These are phyloP conservation scores for Melanerpes aurifrons DNA, from an alignment of 2,113 vertebrate genomes.

Conservation along the genomic window DNA sequence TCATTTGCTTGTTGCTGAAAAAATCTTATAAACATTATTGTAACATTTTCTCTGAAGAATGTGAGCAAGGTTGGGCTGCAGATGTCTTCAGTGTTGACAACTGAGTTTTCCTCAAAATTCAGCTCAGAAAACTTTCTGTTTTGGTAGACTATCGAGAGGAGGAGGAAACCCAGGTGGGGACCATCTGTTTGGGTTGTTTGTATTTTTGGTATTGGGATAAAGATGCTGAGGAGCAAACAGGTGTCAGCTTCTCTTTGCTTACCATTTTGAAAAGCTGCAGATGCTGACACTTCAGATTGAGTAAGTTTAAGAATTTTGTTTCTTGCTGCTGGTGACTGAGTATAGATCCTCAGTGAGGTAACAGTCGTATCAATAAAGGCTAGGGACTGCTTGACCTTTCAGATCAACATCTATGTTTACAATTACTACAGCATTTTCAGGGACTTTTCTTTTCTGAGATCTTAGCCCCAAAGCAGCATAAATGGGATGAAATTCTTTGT, in stretches of 20 bases:
- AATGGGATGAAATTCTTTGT: background rate
- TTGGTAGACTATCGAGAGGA: background rate
- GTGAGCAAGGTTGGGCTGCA: background rate
- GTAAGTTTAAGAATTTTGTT: background rate
- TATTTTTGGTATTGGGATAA: background rate
- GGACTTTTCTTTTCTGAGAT: background rate
- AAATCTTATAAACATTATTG: background rate
- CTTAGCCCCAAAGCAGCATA: background rate
- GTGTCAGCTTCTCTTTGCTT: background rate
- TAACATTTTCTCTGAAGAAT: background rate
- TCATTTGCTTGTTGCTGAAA: background rate
- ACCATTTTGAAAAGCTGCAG: background rate
- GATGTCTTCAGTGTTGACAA: background rate
- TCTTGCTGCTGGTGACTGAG: background rate
- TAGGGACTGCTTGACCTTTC: background rate
- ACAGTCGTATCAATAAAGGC: background rate
- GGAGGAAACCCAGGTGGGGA: background rate
- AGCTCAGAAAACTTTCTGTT: background rate
- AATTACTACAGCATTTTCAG: background rate
- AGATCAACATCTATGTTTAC: background rate
- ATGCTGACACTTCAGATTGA: background rate
- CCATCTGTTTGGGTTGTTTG: background rate
- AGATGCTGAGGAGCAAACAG: background rate
- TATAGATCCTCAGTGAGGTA: background rate
- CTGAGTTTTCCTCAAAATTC: background rate